phyloP scores from a whole-genome alignment of 2,797 vertebrate genomes.

The Pteropus rufus region DNA sequence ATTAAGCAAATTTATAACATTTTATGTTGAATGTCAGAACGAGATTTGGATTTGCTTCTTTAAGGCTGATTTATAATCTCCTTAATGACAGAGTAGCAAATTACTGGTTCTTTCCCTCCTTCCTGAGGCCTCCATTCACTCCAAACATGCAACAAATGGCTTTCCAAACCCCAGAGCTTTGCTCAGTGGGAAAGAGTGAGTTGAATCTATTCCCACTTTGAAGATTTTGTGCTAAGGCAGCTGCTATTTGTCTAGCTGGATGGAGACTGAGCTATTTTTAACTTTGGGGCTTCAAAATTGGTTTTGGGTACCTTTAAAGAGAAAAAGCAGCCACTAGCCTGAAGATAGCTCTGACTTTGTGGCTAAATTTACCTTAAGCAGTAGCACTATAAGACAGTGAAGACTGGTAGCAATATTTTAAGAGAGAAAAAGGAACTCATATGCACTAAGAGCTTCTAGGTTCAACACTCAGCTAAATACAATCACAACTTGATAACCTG shows the following conservation, averaged over 20 bases:
- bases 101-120: not conserved
- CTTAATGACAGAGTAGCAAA: not conserved
- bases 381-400: not conserved
- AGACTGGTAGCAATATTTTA: not conserved
- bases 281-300: not conserved
- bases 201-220: not conserved
- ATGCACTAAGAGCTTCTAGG: not conserved
- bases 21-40: not conserved
- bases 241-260: slow-evolving; percentile 15
- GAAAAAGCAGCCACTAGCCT: not conserved
- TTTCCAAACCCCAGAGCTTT: not conserved
- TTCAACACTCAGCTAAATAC: not conserved
- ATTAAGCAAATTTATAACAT: not conserved
- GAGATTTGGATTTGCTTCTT: not conserved
- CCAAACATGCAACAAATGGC: not conserved
- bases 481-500: not conserved
- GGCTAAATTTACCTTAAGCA: not conserved
- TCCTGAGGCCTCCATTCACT: not conserved
- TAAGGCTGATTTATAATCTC: not conserved
- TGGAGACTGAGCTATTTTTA: slow-evolving; percentile 9
- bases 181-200: not conserved
- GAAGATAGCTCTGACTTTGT: not conserved
- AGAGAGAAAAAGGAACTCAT: not conserved
- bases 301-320: not conserved
- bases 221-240: not conserved